Percentiles rank a stretch among this genome's conserved stretches.
Evolutionary conservation across 2,113 vertebrate species (phyloP).

Genomic region (Neopipo cinnamomea): DNA sequence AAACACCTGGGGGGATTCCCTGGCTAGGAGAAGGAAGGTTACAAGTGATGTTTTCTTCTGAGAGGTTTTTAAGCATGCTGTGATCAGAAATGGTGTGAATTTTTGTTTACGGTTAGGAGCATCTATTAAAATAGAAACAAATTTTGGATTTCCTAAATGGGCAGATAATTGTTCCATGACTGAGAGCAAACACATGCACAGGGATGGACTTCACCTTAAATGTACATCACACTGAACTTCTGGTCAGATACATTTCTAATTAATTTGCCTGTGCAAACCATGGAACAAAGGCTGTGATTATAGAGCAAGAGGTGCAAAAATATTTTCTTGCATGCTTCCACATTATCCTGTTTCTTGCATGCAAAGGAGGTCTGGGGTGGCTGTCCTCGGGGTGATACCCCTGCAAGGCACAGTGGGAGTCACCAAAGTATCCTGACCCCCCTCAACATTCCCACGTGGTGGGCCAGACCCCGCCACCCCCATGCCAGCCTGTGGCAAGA

Average conservation of each 20-base stretch:
- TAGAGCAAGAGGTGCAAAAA: neutral
- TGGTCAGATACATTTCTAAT: conserved; percentile 45
- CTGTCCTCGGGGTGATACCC: accelerated
- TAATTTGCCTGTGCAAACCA: conserved; percentile 45
- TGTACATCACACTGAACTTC: neutral
- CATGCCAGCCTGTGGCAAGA: neutral
- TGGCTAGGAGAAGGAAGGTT: neutral
- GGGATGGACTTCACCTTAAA: conserved; percentile 22
- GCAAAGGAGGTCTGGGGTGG: neutral
- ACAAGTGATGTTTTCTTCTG: neutral
- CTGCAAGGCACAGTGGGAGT: accelerated
- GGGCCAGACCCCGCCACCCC: neutral
- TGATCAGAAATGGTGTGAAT: neutral
- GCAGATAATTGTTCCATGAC: conserved; percentile 33
- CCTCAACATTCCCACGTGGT: accelerated
- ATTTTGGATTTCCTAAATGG: conserved; percentile 30
- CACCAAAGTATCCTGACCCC: too few species aligned
- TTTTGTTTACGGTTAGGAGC: neutral
- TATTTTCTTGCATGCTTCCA: neutral
- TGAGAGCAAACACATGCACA: neutral
- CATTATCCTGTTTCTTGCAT: neutral
- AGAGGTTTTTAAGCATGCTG: neutral
- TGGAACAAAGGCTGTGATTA: conserved; percentile 31
- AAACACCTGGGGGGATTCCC: neutral
- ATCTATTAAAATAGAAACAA: conserved; percentile 16